Conservation (phyloP, 2,113 vertebrate genomes). For the Aramus guarauna region DNA sequence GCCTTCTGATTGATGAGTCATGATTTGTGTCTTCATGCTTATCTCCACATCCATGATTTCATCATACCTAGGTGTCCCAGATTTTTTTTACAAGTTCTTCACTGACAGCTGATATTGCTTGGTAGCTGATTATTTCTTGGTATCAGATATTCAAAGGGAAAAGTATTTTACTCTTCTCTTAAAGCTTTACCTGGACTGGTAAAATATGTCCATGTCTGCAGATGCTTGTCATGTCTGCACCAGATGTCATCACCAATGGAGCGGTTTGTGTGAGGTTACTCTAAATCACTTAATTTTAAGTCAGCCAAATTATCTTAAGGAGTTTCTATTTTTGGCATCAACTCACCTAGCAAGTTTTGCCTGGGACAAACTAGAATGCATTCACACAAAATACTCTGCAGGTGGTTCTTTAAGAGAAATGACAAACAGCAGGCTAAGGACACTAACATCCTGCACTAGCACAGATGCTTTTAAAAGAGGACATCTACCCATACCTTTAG, state of each 20-base stretch:
- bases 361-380: not conserved
- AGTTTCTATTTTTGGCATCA: not conserved
- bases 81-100: not conserved
- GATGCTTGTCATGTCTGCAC: not conserved
- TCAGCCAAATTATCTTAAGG: not conserved
- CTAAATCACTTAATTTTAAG: not conserved
- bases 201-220: not conserved
- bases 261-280: not conserved
- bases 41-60: not conserved
- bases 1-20: not conserved
- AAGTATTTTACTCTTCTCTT: not conserved
- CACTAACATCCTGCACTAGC: not conserved
- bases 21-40: not conserved
- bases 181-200: not conserved
- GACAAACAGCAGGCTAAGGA: not conserved
- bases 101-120: not conserved
- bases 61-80: not conserved
- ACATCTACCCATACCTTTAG: not conserved
- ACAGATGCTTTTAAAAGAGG: not conserved
- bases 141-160: not conserved
- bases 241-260: not conserved
- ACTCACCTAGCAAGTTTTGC: not conserved
- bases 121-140: not conserved
- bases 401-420: not conserved
- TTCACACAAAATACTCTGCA: not conserved